Conservation (phyloP, 1,140 invertebrate species). For the Kradibia gibbosae region DNA sequence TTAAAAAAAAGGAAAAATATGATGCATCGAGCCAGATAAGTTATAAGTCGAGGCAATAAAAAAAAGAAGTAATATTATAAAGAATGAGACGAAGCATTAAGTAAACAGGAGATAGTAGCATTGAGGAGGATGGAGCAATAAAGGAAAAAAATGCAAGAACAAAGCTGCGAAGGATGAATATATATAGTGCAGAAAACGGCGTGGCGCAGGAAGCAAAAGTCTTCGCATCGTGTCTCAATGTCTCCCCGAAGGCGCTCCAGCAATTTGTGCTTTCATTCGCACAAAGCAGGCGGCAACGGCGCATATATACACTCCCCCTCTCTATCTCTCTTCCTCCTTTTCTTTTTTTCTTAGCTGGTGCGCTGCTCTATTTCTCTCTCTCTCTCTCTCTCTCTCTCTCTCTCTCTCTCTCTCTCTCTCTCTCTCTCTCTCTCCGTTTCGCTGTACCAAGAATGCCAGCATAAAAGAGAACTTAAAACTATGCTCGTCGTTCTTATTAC, state of each 20-base stretch:
- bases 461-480: conserved; percentile 75
- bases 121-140: conserved; percentile 29
- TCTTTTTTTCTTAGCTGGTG: no score
- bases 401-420: neutral
- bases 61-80: neutral
- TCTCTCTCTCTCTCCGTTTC: neutral
- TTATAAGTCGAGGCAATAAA: neutral
- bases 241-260: conserved; percentile 71
- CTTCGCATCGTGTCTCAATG: conserved; percentile 69
- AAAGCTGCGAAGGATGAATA: conserved; percentile 41
- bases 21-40: neutral
- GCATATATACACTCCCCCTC: conserved; percentile 45
- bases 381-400: neutral
- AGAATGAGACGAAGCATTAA: conserved; percentile 23
- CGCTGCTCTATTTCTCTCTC: no score
- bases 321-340: no score
- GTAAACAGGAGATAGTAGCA: conserved; percentile 14
- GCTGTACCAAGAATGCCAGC: conserved; percentile 64
- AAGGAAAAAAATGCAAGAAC: conserved; percentile 42
- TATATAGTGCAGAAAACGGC: conserved; percentile 36
- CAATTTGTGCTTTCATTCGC: conserved; percentile 73
- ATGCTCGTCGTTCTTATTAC: conserved; percentile 73
- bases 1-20: neutral
- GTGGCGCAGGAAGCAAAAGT: conserved; percentile 54
- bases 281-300: conserved; percentile 63